phyloP scores from a whole-genome alignment of 2,797 vertebrate genomes.

The Falco rusticolus region DNA sequence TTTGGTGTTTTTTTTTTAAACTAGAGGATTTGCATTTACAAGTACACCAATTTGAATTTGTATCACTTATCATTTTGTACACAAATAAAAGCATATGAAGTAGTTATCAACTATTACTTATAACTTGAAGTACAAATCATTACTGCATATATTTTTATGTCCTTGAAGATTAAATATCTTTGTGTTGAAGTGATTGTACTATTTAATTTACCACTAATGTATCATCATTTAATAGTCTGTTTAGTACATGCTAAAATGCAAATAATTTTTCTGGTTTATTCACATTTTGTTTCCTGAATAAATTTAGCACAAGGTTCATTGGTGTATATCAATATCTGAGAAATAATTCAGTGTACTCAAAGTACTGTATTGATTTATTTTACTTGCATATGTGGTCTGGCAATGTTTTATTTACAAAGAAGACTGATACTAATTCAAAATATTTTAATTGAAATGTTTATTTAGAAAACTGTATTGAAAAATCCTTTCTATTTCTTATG shows the following conservation, averaged over 20 bases:
- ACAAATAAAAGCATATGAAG: not conserved
- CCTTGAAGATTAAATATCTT: not conserved
- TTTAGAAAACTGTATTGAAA: not conserved
- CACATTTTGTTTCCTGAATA: not conserved
- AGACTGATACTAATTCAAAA: not conserved
- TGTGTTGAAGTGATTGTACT: not conserved
- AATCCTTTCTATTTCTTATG: not conserved
- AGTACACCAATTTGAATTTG: not conserved
- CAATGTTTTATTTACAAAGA: not conserved
- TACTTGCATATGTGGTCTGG: not conserved
- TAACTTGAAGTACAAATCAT: not conserved
- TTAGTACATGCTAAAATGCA: not conserved
- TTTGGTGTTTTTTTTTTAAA: not conserved
- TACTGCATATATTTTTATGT: not conserved
- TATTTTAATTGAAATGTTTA: not conserved
- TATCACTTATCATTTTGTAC: not conserved
- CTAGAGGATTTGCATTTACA: not conserved
- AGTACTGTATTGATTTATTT: not conserved
- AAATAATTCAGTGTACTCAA: not conserved
- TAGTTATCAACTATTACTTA: not conserved
- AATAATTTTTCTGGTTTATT: not conserved
- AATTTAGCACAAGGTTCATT: not conserved
- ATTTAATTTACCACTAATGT: not conserved
- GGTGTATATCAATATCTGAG: not conserved
- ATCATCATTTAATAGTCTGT: not conserved